Conservation (phyloP, 2,888 invertebrate genomes). For the Drosophila fungiperda region DNA sequence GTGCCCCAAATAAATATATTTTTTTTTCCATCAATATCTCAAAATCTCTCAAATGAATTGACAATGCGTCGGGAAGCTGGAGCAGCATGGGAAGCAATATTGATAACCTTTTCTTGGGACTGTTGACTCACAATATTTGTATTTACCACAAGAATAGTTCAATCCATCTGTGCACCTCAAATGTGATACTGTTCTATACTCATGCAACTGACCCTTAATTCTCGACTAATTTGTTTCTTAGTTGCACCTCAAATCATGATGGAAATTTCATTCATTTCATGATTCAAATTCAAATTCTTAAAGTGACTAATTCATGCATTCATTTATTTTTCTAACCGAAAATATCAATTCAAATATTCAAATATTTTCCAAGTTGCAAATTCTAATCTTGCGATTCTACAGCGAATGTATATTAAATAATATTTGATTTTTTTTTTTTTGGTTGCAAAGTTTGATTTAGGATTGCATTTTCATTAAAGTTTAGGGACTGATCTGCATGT, state of each 20-base stretch:
- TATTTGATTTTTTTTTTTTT: background rate
- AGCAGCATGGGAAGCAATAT: background rate
- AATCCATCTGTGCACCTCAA: background rate
- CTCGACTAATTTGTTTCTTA: background rate
- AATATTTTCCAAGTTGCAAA: background rate
- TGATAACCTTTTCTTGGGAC: background rate
- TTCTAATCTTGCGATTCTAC: background rate
- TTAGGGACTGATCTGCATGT: background rate
- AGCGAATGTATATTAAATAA: background rate
- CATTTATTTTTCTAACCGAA: background rate
- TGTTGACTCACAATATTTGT: background rate
- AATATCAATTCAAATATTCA: background rate
- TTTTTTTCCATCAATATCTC: conserved; percentile 28
- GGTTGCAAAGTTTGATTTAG: background rate
- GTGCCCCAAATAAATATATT: conserved; percentile 51
- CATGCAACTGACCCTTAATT: background rate
- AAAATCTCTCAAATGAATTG: background rate
- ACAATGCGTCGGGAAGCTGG: background rate
- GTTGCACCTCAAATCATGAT: background rate
- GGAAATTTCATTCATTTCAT: background rate
- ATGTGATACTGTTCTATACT: background rate
- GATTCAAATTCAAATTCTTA: background rate
- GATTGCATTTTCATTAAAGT: background rate
- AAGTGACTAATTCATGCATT: background rate
- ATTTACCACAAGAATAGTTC: background rate